These are phyloP conservation scores for Pyrgus malvae DNA, from an alignment of 2,888 invertebrate species.

Conservation along the genomic window DNA sequence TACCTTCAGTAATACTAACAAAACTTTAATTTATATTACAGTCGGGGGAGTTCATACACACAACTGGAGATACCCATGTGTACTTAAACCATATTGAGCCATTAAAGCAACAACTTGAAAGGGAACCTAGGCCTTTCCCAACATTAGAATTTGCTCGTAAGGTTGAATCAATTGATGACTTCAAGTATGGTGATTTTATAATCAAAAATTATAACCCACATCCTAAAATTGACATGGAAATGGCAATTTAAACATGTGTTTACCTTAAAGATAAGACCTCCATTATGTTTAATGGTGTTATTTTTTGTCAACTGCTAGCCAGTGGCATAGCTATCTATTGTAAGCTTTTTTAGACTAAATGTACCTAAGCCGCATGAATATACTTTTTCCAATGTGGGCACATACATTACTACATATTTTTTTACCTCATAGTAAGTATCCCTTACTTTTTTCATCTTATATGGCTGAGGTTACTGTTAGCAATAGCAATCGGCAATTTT, in stretches of 20 bases:
- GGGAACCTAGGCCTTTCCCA: constrained; percentile 92
- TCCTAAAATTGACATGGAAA: constrained; percentile 94
- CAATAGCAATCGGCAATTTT: no score
- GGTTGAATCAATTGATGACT: constrained; percentile 92
- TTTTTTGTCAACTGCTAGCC: no score
- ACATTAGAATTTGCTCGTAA: constrained; percentile 88
- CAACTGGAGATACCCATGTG: constrained; percentile 97
- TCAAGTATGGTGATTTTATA: constrained; percentile 92
- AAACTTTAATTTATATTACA: constrained; percentile 52
- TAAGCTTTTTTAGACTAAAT: no score
- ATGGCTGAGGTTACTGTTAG: no score
- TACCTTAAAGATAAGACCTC: background rate
- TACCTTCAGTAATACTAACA: no score
- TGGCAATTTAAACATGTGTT: constrained; percentile 87
- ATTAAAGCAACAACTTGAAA: constrained; percentile 88
- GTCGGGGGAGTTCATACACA: constrained; percentile 97
- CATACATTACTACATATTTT: no score
- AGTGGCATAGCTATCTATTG: no score
- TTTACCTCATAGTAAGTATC: no score
- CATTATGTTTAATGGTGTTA: no score
- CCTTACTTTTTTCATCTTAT: no score
- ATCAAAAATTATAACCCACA: constrained; percentile 93
- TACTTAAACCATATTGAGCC: constrained; percentile 95
- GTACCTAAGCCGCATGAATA: no score
- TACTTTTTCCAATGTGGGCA: no score